Evolutionary conservation across 2,797 vertebrate genomes (phyloP).

Genomic region (Eleutherodactylus coqui): DNA sequence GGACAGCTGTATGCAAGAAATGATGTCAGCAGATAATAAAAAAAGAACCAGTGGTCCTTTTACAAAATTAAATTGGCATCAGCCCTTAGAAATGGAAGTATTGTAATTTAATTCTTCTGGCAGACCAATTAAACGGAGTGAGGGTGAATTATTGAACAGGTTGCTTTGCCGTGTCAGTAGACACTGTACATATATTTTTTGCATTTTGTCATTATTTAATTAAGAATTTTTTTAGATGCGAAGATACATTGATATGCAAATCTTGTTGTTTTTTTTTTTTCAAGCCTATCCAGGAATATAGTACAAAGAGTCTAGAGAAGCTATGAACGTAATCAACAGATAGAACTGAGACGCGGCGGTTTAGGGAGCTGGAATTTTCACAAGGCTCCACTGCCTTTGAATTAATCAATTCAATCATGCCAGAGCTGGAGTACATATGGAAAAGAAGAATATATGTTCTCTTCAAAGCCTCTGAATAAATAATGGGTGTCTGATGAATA

Average conservation of each 20-base stretch:
- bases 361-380: conserved; percentile 35
- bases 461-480: conserved; percentile 39
- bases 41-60: conserved; percentile 54
- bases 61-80: conserved; percentile 61
- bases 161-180: conserved; percentile 18
- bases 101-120: conserved; percentile 58
- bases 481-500: conserved; percentile 22
- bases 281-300: conserved; percentile 36
- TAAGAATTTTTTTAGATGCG: conserved; percentile 42
- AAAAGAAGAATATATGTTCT: conserved; percentile 34
- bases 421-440: conserved; percentile 35
- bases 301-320: conserved; percentile 35
- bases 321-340: conserved; percentile 52
- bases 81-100: conserved; percentile 47
- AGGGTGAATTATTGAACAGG: conserved; percentile 48
- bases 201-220: conserved; percentile 58
- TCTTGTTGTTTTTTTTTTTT: conserved; percentile 19
- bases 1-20: conserved; percentile 40
- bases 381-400: conserved; percentile 39
- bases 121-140: conserved; percentile 53
- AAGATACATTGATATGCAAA: conserved; percentile 60
- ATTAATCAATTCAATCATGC: conserved; percentile 52
- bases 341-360: conserved; percentile 40
- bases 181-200: conserved; percentile 39
- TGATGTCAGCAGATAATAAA: conserved; percentile 54